Percentiles rank a stretch among this genome's conserved stretches.
Evolutionary conservation across 1,140 invertebrate species (phyloP).

Genomic region (Drosophila lowei): DNA sequence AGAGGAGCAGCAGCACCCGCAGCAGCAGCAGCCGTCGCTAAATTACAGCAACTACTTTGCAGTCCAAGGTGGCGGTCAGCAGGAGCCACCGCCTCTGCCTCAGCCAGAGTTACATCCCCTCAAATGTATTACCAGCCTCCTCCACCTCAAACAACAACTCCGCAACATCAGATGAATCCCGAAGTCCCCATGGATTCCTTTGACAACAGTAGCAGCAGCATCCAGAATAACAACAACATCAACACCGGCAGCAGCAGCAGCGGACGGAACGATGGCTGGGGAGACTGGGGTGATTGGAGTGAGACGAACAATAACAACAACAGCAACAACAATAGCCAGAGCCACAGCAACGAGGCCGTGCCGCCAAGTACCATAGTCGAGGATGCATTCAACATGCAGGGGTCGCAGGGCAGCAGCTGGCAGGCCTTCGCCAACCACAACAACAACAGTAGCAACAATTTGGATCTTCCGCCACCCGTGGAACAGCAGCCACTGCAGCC

Average conservation of each 20-base stretch:
- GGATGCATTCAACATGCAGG: slow-evolving; percentile 81
- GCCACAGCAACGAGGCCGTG: slow-evolving; percentile 21
- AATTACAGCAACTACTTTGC: slow-evolving; percentile 56
- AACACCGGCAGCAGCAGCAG: slow-evolving; percentile 19
- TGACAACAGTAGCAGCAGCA: slow-evolving; percentile 56
- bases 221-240: slow-evolving; percentile 49
- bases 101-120: background rate
- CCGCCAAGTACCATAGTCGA: slow-evolving; percentile 45
- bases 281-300: slow-evolving; percentile 82
- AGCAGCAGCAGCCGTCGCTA: slow-evolving; percentile 28
- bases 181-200: slow-evolving; percentile 42
- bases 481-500: slow-evolving; percentile 13
- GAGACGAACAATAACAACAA: slow-evolving; percentile 51
- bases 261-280: slow-evolving; percentile 73
- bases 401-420: slow-evolving; percentile 77
- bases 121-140: slow-evolving; percentile 19
- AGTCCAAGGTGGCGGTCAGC: slow-evolving; percentile 15
- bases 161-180: slow-evolving; percentile 25
- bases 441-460: slow-evolving; percentile 28
- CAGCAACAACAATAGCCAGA: slow-evolving; percentile 25
- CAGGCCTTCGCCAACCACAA: slow-evolving; percentile 49
- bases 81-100: background rate
- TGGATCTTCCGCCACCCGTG: slow-evolving; percentile 36
- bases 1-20: slow-evolving; percentile 38
- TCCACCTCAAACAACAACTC: slow-evolving; percentile 31